Evolutionary conservation across 2,888 invertebrate species (phyloP), one percentile per base, ranked within the genome.

Genomic region (Horisme vitalbata): DNA sequence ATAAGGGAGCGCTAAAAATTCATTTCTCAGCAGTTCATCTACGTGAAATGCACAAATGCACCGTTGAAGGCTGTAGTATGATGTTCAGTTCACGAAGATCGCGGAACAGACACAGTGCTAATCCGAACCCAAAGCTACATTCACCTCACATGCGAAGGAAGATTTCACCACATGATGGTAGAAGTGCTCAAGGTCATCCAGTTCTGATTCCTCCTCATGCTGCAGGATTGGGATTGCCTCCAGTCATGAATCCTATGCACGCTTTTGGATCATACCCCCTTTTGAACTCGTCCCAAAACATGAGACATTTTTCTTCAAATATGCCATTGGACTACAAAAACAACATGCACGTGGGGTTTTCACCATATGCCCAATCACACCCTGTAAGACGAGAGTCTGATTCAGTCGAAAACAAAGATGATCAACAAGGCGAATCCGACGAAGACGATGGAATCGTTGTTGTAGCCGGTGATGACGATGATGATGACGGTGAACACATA

Each of bases 31-130:
- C 99, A 0, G 99, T 99, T 6, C 99, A 99, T 78, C 87, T 99
- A 49, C 93, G 99, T 26, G 99, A 99, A 90, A 99, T 99, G 99
- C 99, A 99, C 84, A 97, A 97, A 84, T 99, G 99, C 78, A 99
- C 99, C 0, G 98, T 99, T 0, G 97, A 97, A 75, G 99, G 99
- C 0, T 99, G 99, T 85, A 98, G 97, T 78, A 99, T 99, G 97
- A 98, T 98, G 97, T 99, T 99, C 76, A 99, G 98, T 79, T 99
- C 98, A 7, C 91, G 99, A 57, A 91, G 99, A 58, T 98, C 98
- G 14, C 92, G 99, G 37, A 99, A 99, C 73, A 92, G 99, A 2
- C 99, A 99, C 83, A 97, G 97, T 79, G 98, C 99, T 6, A 99
- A 99, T 82, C 99, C 99, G 0, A 99, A 99, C 84, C 99, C 99